phyloP scores from a whole-genome alignment of 2,797 vertebrate species.

The Mus caroli region DNA sequence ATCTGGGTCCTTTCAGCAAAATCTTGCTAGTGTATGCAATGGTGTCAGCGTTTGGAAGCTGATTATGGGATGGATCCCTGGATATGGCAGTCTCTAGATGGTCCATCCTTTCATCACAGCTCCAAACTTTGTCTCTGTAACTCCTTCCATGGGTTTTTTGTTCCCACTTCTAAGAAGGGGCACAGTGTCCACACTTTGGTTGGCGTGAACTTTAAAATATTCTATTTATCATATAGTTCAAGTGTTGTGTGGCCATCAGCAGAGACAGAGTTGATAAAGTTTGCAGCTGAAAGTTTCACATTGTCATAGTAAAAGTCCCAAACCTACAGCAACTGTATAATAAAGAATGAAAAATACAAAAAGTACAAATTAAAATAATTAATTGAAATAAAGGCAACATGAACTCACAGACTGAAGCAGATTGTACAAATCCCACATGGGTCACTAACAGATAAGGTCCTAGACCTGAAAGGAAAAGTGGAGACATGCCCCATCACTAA shows the following conservation, averaged over 20 bases:
- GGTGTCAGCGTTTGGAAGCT: no score
- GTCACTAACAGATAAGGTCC: not conserved
- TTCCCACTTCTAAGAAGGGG: no score
- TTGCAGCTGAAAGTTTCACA: not conserved
- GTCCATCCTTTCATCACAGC: no score
- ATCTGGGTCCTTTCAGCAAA: no score
- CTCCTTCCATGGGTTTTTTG: no score
- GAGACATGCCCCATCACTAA: not conserved
- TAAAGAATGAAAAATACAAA: not conserved
- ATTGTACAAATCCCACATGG: fast-evolving
- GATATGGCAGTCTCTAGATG: no score
- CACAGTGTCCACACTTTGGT: no score
- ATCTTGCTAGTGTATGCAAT: no score
- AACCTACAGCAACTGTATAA: not conserved
- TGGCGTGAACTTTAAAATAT: not conserved
- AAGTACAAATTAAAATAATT: not conserved
- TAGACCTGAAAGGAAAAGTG: not conserved
- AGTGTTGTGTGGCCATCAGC: not conserved
- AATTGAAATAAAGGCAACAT: not conserved
- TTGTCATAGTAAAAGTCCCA: not conserved
- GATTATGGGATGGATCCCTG: no score
- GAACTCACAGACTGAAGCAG: not conserved
- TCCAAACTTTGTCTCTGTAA: no score
- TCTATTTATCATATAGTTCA: not conserved
- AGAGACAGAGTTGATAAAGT: slow-evolving; percentile 16